Percentiles rank a stretch among this genome's conserved stretches.
phyloP scores from a whole-genome alignment of 2,888 invertebrate species.

The Onchidella celtica region DNA sequence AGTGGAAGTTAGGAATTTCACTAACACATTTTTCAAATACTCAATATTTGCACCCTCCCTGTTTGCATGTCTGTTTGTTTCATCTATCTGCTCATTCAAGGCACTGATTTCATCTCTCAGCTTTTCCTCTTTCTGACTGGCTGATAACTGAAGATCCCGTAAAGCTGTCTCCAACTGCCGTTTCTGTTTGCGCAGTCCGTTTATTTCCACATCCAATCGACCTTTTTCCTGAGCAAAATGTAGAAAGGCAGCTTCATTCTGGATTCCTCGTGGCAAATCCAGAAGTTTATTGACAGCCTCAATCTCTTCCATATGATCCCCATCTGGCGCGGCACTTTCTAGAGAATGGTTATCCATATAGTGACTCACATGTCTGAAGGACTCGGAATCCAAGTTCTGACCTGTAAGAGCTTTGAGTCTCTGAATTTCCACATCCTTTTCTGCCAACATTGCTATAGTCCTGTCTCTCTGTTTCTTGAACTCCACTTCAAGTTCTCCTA shows the following conservation, averaged over 20 bases:
- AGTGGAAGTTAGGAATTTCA: slow-evolving; percentile 88
- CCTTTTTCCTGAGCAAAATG: slow-evolving; percentile 92
- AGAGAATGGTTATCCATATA: slow-evolving; percentile 7
- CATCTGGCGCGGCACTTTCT: neutral
- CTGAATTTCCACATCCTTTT: slow-evolving; percentile 85
- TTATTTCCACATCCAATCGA: slow-evolving; percentile 89
- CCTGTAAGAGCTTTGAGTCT: slow-evolving; percentile 74
- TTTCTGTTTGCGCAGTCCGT: slow-evolving; percentile 87
- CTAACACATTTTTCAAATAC: slow-evolving; percentile 93
- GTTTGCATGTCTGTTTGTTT: slow-evolving; percentile 82
- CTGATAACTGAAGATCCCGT: slow-evolving; percentile 82
- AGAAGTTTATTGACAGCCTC: slow-evolving; percentile 66
- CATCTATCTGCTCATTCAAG: slow-evolving; percentile 81
- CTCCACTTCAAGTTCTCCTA: slow-evolving; percentile 75
- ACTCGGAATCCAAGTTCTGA: slow-evolving; percentile 59
- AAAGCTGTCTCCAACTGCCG: slow-evolving; percentile 83
- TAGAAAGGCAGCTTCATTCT: slow-evolving; percentile 82
- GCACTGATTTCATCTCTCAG: slow-evolving; percentile 81
- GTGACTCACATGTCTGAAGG: slow-evolving; percentile 42
- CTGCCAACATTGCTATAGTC: slow-evolving; percentile 88
- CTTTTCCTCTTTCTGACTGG: slow-evolving; percentile 79
- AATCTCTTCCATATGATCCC: slow-evolving; percentile 54
- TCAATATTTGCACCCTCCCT: slow-evolving; percentile 92
- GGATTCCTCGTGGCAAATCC: slow-evolving; percentile 57
- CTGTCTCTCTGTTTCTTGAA: slow-evolving; percentile 88